Evolutionary conservation across 2,797 vertebrate species (phyloP).

Genomic region (Garrulus glandarius): DNA sequence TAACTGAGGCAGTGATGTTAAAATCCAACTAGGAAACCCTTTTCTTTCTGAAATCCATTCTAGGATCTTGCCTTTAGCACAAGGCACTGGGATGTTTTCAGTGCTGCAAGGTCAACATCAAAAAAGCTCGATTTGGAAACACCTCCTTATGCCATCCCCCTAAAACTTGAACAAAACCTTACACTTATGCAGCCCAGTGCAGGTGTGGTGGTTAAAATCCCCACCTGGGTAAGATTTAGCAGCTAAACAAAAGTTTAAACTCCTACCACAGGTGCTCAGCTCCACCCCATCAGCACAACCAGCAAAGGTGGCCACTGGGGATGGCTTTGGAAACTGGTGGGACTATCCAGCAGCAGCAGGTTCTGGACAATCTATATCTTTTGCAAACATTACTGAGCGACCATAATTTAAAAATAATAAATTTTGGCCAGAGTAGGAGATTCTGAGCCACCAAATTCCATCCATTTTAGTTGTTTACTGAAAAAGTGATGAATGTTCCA

Average conservation of each 20-base stretch:
- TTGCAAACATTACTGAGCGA: neutral
- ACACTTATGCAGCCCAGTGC: neutral
- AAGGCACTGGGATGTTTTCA: neutral
- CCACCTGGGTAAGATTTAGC: neutral
- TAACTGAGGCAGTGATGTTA: neutral
- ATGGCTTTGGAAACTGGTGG: neutral
- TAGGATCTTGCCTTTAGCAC: neutral
- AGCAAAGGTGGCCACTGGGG: neutral
- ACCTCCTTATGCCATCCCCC: neutral
- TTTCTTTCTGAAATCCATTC: neutral
- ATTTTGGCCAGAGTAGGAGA: neutral
- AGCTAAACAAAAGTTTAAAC: neutral
- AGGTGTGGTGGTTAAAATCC: neutral
- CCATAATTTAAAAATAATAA: neutral
- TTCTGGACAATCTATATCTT: neutral
- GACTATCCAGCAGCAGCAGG: neutral
- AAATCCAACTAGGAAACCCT: neutral
- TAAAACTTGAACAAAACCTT: neutral
- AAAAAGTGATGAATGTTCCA: neutral
- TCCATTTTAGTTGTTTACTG: neutral
- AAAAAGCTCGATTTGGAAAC: neutral
- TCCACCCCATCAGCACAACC: neutral
- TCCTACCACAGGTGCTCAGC: fast-evolving
- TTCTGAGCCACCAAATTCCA: neutral
- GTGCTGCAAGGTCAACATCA: neutral